Base-by-base conservation (phyloP, 2,888 invertebrate species). In the Cartodere bifasciata region DNA sequence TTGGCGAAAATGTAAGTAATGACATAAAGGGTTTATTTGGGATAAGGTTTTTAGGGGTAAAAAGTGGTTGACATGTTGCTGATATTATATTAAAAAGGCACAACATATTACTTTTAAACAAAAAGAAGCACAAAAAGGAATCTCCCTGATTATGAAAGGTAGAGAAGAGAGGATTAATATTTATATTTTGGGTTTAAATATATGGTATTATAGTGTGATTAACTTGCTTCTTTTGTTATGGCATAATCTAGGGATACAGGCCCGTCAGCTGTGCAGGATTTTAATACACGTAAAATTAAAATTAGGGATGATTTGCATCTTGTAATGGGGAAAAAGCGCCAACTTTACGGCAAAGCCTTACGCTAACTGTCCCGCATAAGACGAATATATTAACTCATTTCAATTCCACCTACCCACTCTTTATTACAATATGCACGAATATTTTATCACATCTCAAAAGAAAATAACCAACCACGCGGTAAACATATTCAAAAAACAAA, bases 241-340 rank as follows among this genome's bases (percentile, higher is more conserved):
- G 50, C 48, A 44, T 55, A 55, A 56, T 55, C 55, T 50, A 43
- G 50, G 51, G 49, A 49, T 52, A 53, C 52, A 47, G 48, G 52
- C 53, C 56, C 65, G 65, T 64, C 65, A 65, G 64, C 64, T 64
- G 65, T 56, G 60, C 53, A 55, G 53, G 60, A 60, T 65, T 65
- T 66, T 67, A 67, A 67, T 67, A 65, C 64, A 65, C 64, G 65
- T 60, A 62, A 68, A 67, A 67, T 68, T 67, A 67, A 68, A 65
- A 65, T 67, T 65, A 65, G 63, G 61, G 59, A 57, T 60, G 60
- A 67, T 67, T 67, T 67, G 66, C 67, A 68, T 68, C 55, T 52
- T 56, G 63, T 67, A 67, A 67, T 67, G 58, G 66, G 62, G 64
- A 67, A 65, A 65, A 64, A 57, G 48, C 44, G 45, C 17, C 13